Conservation (phyloP, 2,888 invertebrate species). For the Lacanobia oleracea region DNA sequence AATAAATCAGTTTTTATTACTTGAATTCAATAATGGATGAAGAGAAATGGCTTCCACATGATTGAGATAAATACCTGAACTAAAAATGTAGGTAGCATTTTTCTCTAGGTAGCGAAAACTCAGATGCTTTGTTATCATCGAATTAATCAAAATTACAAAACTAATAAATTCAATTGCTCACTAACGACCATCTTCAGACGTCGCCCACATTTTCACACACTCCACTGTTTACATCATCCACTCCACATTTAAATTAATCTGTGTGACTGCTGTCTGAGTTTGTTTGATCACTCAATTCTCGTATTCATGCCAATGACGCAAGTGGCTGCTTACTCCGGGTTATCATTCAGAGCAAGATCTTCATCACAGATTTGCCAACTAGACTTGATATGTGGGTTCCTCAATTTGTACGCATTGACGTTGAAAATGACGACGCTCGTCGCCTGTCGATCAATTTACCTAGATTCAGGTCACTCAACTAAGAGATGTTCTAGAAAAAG, state of each 20-base stretch:
- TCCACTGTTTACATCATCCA: conserved; percentile 50
- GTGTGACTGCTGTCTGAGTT: conserved; percentile 55
- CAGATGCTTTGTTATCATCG: not conserved
- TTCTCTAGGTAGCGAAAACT: not conserved
- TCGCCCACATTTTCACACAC: conserved; percentile 37
- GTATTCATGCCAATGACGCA: conserved; percentile 64
- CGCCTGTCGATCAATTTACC: conserved; percentile 85
- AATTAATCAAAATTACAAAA: conserved; percentile 27
- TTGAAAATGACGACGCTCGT: conserved; percentile 77
- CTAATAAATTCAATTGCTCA: conserved; percentile 24
- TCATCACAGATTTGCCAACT: conserved; percentile 83
- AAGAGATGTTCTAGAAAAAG: conserved; percentile 33
- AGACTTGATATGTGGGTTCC: conserved; percentile 85
- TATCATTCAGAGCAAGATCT: conserved; percentile 79
- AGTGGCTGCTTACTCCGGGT: conserved; percentile 67
- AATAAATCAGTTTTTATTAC: conserved; percentile 5
- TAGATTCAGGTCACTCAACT: conserved; percentile 83
- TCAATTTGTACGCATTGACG: conserved; percentile 83
- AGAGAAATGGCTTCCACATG: not conserved
- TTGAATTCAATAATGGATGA: not conserved
- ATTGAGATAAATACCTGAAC: too few relatives aligned
- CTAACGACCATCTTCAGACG: conserved; percentile 28
- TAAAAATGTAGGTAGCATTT: too few relatives aligned
- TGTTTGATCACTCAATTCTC: conserved; percentile 55
- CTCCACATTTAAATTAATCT: conserved; percentile 54